phyloP scores from a whole-genome alignment of 2,113 vertebrate genomes.

The Orycteropus afer region DNA sequence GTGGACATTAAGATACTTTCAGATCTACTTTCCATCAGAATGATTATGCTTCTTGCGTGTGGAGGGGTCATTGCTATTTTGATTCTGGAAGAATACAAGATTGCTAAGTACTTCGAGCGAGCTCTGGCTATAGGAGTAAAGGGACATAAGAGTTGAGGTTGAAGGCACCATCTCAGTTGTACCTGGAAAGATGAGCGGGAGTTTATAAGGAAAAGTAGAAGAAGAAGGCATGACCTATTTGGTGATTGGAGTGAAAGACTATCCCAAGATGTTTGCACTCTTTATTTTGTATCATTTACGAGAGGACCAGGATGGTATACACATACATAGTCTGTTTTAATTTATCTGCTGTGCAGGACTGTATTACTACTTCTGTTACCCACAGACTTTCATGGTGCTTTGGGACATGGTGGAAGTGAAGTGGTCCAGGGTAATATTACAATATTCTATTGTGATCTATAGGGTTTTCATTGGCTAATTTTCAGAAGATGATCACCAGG shows the following conservation, averaged over 20 bases:
- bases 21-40: not conserved
- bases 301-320: not conserved
- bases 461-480: not conserved
- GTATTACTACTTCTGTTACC: not conserved
- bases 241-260: not conserved
- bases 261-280: not conserved
- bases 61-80: not conserved
- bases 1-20: not conserved
- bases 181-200: not conserved
- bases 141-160: not conserved
- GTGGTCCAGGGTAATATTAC: not conserved
- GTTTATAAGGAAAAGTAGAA: not conserved
- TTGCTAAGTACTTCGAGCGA: too few relatives aligned
- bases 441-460: not conserved
- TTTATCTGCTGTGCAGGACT: not conserved
- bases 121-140: not conserved
- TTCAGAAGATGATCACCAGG: not conserved
- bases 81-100: not conserved
- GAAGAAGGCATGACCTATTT: not conserved
- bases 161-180: not conserved
- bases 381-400: not conserved
- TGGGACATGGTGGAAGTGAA: not conserved
- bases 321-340: not conserved
- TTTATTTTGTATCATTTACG: not conserved
- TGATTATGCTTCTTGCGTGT: not conserved